A percentile compares a stretch with the other conserved stretches of the same genome.
phyloP scores from a whole-genome alignment of 2,797 vertebrate species.

The Myotis findleyi region DNA sequence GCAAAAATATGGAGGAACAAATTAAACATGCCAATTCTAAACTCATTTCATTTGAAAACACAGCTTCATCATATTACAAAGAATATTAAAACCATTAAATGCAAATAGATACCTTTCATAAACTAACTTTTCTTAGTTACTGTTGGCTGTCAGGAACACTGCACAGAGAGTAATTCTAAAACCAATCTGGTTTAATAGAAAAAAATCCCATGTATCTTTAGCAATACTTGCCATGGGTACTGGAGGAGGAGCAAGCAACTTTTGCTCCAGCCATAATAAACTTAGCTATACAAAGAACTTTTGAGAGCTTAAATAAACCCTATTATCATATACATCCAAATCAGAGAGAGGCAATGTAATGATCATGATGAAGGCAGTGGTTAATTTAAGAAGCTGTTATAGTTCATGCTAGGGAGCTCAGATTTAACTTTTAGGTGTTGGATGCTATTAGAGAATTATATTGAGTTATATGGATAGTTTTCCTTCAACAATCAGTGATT shows the following conservation, averaged over 20 bases:
- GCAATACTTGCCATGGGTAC: neutral
- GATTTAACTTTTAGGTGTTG: neutral
- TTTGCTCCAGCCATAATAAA: neutral
- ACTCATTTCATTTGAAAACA: conserved; percentile 32
- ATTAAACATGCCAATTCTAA: neutral
- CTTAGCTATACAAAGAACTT: neutral
- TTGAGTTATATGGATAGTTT: neutral
- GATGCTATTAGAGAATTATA: neutral
- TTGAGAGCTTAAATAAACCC: neutral
- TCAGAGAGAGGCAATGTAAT: neutral
- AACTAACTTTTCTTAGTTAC: neutral
- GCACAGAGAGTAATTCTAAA: neutral
- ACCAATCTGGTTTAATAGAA: neutral
- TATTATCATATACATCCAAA: neutral
- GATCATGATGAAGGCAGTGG: neutral
- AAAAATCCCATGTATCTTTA: neutral
- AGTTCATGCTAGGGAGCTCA: neutral
- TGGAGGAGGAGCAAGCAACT: neutral
- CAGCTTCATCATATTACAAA: neutral
- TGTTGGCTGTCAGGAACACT: neutral
- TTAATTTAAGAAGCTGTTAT: neutral
- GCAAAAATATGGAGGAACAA: neutral
- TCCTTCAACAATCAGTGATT: neutral
- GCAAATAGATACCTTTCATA: neutral
- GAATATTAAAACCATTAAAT: neutral